Conservation (phyloP, 1,140 invertebrate genomes). For the Drosophila gunungcola region DNA sequence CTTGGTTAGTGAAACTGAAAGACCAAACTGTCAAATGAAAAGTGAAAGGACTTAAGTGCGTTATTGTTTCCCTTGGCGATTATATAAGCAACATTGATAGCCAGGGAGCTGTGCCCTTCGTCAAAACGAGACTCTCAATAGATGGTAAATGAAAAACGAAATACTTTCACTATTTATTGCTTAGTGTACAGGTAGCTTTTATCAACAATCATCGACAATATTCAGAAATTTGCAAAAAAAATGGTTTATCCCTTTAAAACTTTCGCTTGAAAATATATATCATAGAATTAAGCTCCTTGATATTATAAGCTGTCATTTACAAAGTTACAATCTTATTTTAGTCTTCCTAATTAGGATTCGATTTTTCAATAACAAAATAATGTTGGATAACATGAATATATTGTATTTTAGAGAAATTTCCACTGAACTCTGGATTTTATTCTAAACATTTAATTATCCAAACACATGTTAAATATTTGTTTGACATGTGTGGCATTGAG, state of each 20-base stretch:
- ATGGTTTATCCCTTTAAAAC: not conserved
- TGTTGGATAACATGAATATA: no score
- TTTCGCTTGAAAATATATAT: no score
- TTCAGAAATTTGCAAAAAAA: not conserved
- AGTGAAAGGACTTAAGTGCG: constrained; percentile 77
- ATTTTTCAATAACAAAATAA: no score
- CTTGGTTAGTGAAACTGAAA: constrained; percentile 47
- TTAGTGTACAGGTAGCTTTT: constrained; percentile 10
- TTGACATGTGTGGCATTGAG: no score
- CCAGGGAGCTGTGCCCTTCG: constrained; percentile 46
- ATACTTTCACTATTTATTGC: constrained; percentile 41
- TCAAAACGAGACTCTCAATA: constrained; percentile 41
- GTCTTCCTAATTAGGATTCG: no score
- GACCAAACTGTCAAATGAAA: constrained; percentile 52
- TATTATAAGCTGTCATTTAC: no score
- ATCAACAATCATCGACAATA: constrained; percentile 11
- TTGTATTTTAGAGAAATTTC: no score
- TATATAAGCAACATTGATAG: constrained; percentile 46
- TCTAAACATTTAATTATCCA: no score
- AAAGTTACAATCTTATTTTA: no score
- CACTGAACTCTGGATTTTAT: no score
- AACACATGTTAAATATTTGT: no score
- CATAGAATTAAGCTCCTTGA: no score
- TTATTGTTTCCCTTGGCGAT: constrained; percentile 43
- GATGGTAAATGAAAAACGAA: constrained; percentile 39